Evolutionary conservation across 2,888 invertebrate genomes (phyloP).

Genomic region (Aleiodes alternator): DNA sequence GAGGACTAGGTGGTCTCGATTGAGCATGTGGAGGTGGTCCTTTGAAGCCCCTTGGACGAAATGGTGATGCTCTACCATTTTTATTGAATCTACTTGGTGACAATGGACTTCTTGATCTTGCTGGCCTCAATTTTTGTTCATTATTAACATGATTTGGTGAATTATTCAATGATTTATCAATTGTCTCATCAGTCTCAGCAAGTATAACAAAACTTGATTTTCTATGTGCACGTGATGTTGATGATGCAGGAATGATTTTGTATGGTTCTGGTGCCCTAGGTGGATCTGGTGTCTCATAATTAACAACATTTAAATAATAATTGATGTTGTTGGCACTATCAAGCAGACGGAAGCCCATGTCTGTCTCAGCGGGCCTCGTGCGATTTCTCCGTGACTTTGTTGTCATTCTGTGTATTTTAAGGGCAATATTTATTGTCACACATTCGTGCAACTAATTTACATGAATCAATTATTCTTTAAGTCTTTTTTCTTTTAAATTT

Average conservation of each 20-base stretch:
- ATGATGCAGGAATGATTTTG: constrained; percentile 65
- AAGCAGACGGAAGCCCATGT: constrained; percentile 65
- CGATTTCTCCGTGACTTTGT: constrained; percentile 30
- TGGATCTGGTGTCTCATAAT: constrained; percentile 65
- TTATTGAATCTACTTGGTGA: constrained; percentile 28
- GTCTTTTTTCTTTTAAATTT: constrained; percentile 10
- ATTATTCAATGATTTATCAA: constrained; percentile 75
- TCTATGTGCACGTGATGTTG: constrained; percentile 79
- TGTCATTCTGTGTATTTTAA: constrained; percentile 15
- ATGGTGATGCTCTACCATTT: constrained; percentile 79
- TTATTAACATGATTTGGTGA: constrained; percentile 64
- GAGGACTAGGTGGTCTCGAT: constrained; percentile 78
- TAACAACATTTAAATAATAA: constrained; percentile 39
- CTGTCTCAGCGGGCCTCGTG: constrained; percentile 14
- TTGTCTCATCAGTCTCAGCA: constrained; percentile 78
- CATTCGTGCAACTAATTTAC: constrained; percentile 4
- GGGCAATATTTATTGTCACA: constrained; percentile 12
- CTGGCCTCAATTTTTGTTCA: constrained; percentile 14
- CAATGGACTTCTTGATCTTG: constrained; percentile 31
- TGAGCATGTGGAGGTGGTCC: constrained; percentile 73
- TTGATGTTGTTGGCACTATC: constrained; percentile 52
- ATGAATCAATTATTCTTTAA: constrained; percentile 10
- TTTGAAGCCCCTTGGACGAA: constrained; percentile 79
- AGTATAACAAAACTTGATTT: constrained; percentile 84
- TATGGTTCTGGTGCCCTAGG: constrained; percentile 72